Conservation (phyloP, 1,140 invertebrate genomes). For the Ladona fulva region DNA sequence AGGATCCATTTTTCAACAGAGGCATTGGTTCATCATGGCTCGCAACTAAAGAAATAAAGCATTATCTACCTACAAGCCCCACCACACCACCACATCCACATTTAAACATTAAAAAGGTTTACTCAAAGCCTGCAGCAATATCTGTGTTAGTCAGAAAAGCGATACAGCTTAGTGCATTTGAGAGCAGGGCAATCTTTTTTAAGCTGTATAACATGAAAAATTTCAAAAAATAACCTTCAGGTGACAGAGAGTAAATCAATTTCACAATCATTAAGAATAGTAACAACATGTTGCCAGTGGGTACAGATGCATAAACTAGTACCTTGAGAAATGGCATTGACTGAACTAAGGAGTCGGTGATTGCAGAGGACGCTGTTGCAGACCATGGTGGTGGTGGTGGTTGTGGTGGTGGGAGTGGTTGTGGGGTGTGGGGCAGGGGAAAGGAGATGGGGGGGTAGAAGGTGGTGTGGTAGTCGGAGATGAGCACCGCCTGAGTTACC, state of each 20-base stretch:
- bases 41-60: background rate
- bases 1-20: background rate
- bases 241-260: background rate
- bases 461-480: conserved; percentile 27
- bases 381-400: conserved; percentile 19
- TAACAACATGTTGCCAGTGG: background rate
- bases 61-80: conserved; percentile 22
- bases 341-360: conserved; percentile 5
- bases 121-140: conserved; percentile 8
- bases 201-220: background rate
- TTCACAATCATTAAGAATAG: background rate
- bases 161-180: background rate
- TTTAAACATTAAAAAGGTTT: conserved; percentile 3
- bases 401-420: conserved; percentile 21
- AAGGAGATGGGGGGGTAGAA: conserved; percentile 37
- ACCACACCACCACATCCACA: conserved; percentile 23
- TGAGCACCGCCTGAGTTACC: conserved; percentile 33
- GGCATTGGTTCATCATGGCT: background rate
- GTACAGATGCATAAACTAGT: conserved; percentile 17
- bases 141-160: conserved; percentile 5
- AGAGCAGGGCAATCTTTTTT: background rate
- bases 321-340: conserved; percentile 21
- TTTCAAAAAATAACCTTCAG: background rate
- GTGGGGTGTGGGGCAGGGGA: conserved; percentile 32
- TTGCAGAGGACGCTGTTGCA: conserved; percentile 10